Percentiles rank a stretch among this genome's conserved stretches.
Conservation (phyloP, 2,888 invertebrate species). For the Papilio elwesi region DNA sequence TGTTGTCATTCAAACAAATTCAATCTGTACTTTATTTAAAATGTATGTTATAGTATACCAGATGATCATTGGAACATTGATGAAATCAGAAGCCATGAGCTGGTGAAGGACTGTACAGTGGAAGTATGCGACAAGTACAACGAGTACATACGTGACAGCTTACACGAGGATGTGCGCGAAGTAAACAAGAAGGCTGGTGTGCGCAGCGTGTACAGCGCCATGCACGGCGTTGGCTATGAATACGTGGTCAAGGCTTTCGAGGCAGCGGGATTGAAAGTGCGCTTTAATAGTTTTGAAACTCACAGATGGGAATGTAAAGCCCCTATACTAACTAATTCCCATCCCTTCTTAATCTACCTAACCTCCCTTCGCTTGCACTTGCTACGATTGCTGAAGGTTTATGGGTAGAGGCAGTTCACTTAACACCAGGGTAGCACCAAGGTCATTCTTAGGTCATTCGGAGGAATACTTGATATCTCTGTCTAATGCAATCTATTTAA, state of each 20-base stretch:
- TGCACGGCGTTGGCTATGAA: constrained; percentile 98
- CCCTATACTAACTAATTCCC: no score
- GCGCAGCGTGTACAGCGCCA: constrained; percentile 95
- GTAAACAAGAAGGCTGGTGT: constrained; percentile 84
- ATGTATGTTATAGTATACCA: constrained; percentile 83
- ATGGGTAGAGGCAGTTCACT: no score
- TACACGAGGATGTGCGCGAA: constrained; percentile 81
- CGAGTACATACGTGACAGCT: constrained; percentile 79
- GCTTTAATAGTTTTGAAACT: constrained; percentile 22
- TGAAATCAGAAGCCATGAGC: constrained; percentile 77
- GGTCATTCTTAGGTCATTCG: no score
- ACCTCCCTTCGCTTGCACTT: no score
- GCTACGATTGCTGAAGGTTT: no score
- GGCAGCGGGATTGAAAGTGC: constrained; percentile 88
- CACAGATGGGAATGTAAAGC: not conserved
- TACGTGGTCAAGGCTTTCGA: constrained; percentile 91
- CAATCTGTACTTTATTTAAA: not conserved
- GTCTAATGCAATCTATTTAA: no score
- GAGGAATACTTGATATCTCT: no score
- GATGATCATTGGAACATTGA: constrained; percentile 90
- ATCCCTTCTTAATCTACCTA: no score
- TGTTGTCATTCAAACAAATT: not conserved
- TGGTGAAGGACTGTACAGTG: constrained; percentile 88
- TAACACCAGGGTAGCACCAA: no score
- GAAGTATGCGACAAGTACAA: constrained; percentile 89